Base-by-base conservation (phyloP, 2,888 invertebrate species). In the Phragmatobia fuliginosa region DNA sequence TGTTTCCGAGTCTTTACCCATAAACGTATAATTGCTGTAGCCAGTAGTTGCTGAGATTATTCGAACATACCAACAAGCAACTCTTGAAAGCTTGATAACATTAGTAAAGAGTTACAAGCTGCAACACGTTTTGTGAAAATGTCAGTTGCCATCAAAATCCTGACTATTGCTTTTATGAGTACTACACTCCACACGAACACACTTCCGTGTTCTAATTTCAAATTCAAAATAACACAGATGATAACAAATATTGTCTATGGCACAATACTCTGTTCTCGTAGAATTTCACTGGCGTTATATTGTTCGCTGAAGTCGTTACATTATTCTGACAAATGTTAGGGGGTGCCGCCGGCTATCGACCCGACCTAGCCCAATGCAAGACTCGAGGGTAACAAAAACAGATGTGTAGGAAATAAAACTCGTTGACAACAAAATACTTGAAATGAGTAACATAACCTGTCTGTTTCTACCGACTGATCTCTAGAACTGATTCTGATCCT, bases 351-450 rank as follows among this genome's bases (percentile, higher is more conserved):
- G 64, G 74, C 64, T 89, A 91, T 91, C 91, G 91, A 90, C 86
- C 83, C 86, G 81, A 91, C 93, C 92, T 91, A 90, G 87, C 92
- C 89, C 89, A 92, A 91, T 89, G 82, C 80, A 21, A 21, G 41
- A 36, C 52, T 45, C 74, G 87, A 86, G 86, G 89, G 76, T 87
- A 84, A 63, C 80, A 49, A 36, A 56, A 45, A 67, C 52, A 64
- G 67, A 67, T 62, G 56, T 36, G 64, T 33, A 59, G 10, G 21
- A 58, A n/a, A 58, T 59, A 68, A 45, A 62, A 61, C 52, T 67
- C 52, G 67, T 64, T 7, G 11, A 25, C 4, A 28, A 28, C n/a
- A 36, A n/a, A 25, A 33, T 36, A 32, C 36, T 52, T 4, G 25
- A n/a, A 28, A 28, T 56, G 1, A 16, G 25, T 16, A 56, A 4